These are phyloP conservation scores for Polypedilum vanderplanki DNA, from an alignment of 1,140 invertebrate species.

Conservation along the genomic window DNA sequence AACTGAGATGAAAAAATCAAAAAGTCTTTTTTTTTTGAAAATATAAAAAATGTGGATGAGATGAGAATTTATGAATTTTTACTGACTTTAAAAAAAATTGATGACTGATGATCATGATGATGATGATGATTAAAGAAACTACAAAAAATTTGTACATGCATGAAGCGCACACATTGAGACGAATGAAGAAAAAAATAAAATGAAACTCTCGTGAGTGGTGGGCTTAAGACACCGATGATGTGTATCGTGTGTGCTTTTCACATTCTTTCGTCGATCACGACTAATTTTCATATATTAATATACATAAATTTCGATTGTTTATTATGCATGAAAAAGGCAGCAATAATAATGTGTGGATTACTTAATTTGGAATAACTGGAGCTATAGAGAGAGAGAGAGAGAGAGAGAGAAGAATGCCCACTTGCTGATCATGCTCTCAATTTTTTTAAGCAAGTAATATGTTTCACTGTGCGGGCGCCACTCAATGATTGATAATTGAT, in stretches of 20 bases:
- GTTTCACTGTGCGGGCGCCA: neutral
- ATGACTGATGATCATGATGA: no score
- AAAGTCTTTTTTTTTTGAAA: neutral
- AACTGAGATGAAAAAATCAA: conserved; percentile 8
- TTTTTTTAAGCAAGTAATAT: neutral
- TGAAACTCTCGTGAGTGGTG: no score
- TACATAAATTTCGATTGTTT: no score
- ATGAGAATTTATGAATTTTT: conserved; percentile 12
- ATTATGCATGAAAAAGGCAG: neutral
- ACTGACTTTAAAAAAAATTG: neutral
- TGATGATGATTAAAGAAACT: no score
- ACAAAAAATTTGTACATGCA: no score
- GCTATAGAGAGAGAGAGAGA: no score
- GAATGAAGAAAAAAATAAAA: no score
- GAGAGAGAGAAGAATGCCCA: conserved; percentile 12
- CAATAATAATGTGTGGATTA: neutral
- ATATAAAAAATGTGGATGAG: neutral
- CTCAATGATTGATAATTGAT: conserved; percentile 16
- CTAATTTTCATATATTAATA: no score
- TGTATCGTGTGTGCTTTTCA: no score
- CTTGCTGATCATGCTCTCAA: conserved; percentile 16
- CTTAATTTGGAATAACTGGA: neutral
- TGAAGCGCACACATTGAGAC: no score
- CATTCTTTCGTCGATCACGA: no score
- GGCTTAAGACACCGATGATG: no score